Conservation (phyloP, 1,140 invertebrate species). For the Wasmannia auropunctata region DNA sequence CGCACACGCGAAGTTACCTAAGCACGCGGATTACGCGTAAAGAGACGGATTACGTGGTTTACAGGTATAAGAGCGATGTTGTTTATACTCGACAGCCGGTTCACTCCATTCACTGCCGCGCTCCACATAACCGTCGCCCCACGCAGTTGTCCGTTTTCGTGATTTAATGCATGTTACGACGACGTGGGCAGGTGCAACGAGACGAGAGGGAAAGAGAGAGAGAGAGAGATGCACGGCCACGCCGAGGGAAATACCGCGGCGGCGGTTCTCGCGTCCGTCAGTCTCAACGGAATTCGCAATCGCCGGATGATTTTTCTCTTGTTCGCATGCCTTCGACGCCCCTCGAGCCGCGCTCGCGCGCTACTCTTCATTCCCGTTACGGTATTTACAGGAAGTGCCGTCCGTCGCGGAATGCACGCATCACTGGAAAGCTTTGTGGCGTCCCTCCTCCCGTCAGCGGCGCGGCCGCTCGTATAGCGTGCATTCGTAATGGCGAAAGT, state of each 20-base stretch:
- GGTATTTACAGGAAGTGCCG: constrained; percentile 32
- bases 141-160: constrained; percentile 67
- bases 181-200: constrained; percentile 41
- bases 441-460: not conserved
- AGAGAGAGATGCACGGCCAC: not conserved
- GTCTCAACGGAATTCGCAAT: constrained; percentile 32
- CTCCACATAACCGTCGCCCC: constrained; percentile 63
- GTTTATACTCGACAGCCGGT: constrained; percentile 5
- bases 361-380: constrained; percentile 36
- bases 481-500: constrained; percentile 48
- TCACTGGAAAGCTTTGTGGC: constrained; percentile 33
- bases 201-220: not conserved
- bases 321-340: not conserved
- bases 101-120: constrained; percentile 54
- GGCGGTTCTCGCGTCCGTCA: not conserved
- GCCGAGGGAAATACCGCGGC: constrained; percentile 8
- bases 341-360: not conserved
- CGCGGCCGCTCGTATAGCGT: not conserved
- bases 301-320: constrained; percentile 8
- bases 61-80: not conserved
- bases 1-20: not conserved
- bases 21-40: constrained; percentile 10
- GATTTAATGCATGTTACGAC: constrained; percentile 62
- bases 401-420: constrained; percentile 44
- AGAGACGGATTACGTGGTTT: constrained; percentile 34